phyloP scores from a whole-genome alignment of 2,888 invertebrate genomes.

The Lathronympha strigana region DNA sequence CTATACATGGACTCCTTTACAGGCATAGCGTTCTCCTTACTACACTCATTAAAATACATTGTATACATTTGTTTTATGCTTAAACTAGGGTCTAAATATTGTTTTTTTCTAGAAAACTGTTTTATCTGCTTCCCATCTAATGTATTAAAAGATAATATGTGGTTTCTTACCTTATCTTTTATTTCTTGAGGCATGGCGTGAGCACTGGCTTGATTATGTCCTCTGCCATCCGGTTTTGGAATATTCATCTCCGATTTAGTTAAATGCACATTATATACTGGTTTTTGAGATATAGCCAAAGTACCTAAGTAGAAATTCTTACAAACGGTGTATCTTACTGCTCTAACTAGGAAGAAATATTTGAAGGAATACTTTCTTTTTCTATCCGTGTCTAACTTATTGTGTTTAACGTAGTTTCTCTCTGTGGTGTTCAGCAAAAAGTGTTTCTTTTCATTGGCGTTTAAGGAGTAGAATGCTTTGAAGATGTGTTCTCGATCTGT shows the following conservation, averaged over 20 bases:
- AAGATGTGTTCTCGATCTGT: conserved; percentile 72
- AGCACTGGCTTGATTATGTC: conserved; percentile 66
- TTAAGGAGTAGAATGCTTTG: conserved; percentile 74
- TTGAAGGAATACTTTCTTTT: conserved; percentile 72
- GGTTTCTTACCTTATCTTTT: conserved; percentile 70
- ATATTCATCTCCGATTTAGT: conserved; percentile 75
- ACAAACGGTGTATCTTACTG: conserved; percentile 68
- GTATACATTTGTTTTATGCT: conserved; percentile 73
- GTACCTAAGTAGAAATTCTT: conserved; percentile 79
- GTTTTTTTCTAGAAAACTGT: conserved; percentile 70
- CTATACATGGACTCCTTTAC: conserved; percentile 80
- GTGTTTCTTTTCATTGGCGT: conserved; percentile 74
- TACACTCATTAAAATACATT: conserved; percentile 67
- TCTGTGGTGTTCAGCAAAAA: conserved; percentile 76
- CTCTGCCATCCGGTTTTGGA: conserved; percentile 76
- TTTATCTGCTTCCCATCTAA: conserved; percentile 66
- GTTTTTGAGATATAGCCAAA: conserved; percentile 76
- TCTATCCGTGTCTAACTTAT: conserved; percentile 52
- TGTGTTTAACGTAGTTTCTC: conserved; percentile 62
- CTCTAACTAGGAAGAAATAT: conserved; percentile 72
- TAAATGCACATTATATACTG: conserved; percentile 76
- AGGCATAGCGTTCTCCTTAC: conserved; percentile 56
- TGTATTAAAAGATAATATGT: conserved; percentile 68
- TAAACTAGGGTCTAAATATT: conserved; percentile 64
- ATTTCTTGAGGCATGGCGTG: conserved; percentile 67